Evolutionary conservation across 1,140 invertebrate species (phyloP).

Genomic region (Bombus polaris): DNA sequence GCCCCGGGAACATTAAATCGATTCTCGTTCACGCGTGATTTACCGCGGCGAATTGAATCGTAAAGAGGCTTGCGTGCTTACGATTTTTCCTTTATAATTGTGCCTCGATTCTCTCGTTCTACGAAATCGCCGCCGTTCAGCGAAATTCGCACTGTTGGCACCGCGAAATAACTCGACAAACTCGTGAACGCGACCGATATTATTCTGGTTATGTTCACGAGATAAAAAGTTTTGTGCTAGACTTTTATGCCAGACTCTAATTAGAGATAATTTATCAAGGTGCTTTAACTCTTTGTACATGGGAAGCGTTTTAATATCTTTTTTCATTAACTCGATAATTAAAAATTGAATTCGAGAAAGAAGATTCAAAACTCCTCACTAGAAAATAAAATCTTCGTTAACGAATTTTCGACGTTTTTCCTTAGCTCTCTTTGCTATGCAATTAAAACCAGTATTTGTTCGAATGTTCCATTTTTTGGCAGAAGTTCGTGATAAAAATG

Average conservation of each 20-base stretch:
- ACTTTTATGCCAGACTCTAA: neutral
- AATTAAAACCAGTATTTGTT: too few species aligned
- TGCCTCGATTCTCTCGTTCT: neutral
- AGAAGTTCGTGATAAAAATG: too few species aligned
- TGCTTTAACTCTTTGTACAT: too few species aligned
- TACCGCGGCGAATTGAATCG: conserved; percentile 46
- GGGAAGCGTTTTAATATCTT: neutral
- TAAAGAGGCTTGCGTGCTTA: conserved; percentile 29
- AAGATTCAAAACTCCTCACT: too few species aligned
- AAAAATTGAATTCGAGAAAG: too few species aligned
- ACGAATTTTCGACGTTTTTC: too few species aligned
- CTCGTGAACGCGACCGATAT: neutral
- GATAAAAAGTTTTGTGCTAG: neutral
- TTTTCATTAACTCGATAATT: too few species aligned
- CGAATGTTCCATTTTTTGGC: too few species aligned
- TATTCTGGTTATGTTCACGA: conserved; percentile 26
- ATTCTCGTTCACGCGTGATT: conserved; percentile 50
- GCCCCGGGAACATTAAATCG: conserved; percentile 41
- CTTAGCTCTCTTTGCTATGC: too few species aligned
- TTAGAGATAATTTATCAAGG: too few species aligned
- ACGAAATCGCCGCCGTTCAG: neutral
- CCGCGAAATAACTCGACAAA: conserved; percentile 15
- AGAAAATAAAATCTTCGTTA: too few species aligned
- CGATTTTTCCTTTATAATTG: conserved; percentile 35
- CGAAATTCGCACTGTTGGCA: neutral